phyloP scores from a whole-genome alignment of 2,797 vertebrate species.

The Xyrichtys novacula region DNA sequence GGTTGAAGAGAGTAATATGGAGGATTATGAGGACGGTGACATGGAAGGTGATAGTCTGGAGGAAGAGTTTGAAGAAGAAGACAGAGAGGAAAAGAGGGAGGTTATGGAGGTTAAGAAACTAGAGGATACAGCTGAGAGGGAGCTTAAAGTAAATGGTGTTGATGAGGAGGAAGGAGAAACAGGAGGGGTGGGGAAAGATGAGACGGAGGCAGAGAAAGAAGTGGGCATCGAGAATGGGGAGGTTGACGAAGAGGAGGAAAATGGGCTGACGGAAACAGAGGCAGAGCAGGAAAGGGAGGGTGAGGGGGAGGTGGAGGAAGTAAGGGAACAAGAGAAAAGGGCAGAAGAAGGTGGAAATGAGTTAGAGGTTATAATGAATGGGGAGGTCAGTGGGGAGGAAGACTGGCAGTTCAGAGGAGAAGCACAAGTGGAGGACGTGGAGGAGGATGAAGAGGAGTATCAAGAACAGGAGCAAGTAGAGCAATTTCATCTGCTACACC shows the following conservation, averaged over 20 bases:
- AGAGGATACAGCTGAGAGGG: background rate
- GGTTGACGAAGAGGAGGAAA: background rate
- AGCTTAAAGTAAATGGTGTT: background rate
- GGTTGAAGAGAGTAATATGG: background rate
- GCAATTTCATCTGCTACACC: background rate
- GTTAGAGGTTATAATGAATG: background rate
- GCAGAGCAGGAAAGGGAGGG: background rate
- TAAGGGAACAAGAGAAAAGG: background rate
- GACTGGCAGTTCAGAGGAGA: background rate
- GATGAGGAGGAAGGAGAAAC: background rate
- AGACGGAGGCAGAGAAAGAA: background rate
- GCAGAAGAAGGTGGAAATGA: background rate
- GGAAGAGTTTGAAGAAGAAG: background rate
- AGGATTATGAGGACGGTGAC: background rate
- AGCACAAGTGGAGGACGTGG: background rate
- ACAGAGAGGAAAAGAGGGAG: background rate
- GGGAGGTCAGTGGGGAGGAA: background rate
- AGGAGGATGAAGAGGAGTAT: background rate
- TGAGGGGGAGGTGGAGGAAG: background rate
- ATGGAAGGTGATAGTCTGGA: background rate
- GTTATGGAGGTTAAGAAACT: background rate
- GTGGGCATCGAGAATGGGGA: background rate
- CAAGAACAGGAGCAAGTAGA: background rate
- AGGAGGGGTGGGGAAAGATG: no score
- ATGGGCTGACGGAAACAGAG: no score